phyloP scores from a whole-genome alignment of 2,888 invertebrate genomes.

The Pinctada fucata region DNA sequence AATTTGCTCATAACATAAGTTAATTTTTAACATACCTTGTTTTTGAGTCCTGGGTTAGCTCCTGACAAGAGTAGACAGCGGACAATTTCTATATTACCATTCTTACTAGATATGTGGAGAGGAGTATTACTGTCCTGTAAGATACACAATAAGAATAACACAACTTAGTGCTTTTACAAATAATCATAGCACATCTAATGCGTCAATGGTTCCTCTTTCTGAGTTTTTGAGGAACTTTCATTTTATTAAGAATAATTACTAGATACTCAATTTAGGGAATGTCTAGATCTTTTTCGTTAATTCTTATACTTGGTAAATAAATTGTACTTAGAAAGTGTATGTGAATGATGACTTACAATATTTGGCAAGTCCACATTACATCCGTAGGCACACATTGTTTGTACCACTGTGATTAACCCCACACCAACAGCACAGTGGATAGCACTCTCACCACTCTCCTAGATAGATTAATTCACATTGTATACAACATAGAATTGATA shows the following conservation, averaged over 20 bases:
- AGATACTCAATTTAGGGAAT: no score
- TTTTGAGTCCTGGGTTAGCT: slow-evolving; percentile 83
- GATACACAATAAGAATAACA: not conserved
- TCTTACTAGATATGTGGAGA: slow-evolving; percentile 84
- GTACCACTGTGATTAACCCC: slow-evolving; percentile 78
- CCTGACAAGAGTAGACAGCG: slow-evolving; percentile 85
- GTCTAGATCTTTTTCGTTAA: no score
- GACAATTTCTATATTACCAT: slow-evolving; percentile 85
- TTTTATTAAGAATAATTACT: no score
- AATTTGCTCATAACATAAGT: no score
- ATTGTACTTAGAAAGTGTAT: no score
- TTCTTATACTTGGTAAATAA: no score
- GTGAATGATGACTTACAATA: slow-evolving; percentile 72
- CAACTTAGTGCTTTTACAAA: not conserved
- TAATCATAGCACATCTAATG: no score
- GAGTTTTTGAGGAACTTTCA: no score
- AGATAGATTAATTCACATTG: not conserved
- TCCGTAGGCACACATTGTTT: slow-evolving; percentile 77
- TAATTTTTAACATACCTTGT: slow-evolving; percentile 76
- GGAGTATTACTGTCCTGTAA: slow-evolving; percentile 78
- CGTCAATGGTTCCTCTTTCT: no score
- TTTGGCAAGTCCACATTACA: slow-evolving; percentile 78
- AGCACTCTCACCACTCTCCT: slow-evolving; percentile 81
- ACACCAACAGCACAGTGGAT: slow-evolving; percentile 81
- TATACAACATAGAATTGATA: no score